Percentiles rank a stretch among this genome's conserved stretches.
Evolutionary conservation across 53 echinoderm and acorn worm genomes (phyloP).

Genomic region (Patiria pectinifera): DNA sequence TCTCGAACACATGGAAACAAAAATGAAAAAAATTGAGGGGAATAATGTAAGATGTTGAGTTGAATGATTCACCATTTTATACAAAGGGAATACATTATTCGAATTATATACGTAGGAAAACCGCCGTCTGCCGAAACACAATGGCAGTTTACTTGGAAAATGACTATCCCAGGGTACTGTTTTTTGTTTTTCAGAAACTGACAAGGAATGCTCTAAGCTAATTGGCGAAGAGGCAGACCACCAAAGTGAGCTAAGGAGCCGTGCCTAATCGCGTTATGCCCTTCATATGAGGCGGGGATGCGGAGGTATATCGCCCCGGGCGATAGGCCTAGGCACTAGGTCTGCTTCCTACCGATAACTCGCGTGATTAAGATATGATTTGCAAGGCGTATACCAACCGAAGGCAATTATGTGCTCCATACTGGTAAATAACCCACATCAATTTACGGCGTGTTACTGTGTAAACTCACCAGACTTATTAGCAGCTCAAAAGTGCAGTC

Average conservation of each 20-base stretch:
- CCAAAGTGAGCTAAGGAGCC: not conserved
- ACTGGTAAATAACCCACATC: slow-evolving; percentile 25
- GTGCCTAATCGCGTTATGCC: slow-evolving; percentile 44
- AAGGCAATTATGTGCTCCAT: slow-evolving; percentile 39
- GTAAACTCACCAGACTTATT: slow-evolving; percentile 37
- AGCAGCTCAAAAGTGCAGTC: slow-evolving; percentile 50
- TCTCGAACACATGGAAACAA: too few relatives aligned
- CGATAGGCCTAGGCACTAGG: not conserved
- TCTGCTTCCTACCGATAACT: not conserved
- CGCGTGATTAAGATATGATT: slow-evolving; percentile 8
- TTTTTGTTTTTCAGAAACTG: not conserved
- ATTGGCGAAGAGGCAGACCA: slow-evolving; percentile 5
- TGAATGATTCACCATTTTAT: not conserved
- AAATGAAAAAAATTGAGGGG: too few relatives aligned
- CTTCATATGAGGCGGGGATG: slow-evolving; percentile 21
- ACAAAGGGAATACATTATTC: not conserved
- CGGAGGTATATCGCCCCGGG: slow-evolving; percentile 27
- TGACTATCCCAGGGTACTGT: not conserved
- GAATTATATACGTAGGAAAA: not conserved
- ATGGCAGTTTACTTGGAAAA: slow-evolving; percentile 1
- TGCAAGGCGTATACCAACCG: not conserved
- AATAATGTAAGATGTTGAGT: not conserved
- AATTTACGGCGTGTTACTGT: slow-evolving; percentile 23
- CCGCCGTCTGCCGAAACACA: not conserved
- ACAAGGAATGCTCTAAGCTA: not conserved